Evolutionary conservation across 2,797 vertebrate genomes (phyloP).

Genomic region (Cynopterus sphinx): DNA sequence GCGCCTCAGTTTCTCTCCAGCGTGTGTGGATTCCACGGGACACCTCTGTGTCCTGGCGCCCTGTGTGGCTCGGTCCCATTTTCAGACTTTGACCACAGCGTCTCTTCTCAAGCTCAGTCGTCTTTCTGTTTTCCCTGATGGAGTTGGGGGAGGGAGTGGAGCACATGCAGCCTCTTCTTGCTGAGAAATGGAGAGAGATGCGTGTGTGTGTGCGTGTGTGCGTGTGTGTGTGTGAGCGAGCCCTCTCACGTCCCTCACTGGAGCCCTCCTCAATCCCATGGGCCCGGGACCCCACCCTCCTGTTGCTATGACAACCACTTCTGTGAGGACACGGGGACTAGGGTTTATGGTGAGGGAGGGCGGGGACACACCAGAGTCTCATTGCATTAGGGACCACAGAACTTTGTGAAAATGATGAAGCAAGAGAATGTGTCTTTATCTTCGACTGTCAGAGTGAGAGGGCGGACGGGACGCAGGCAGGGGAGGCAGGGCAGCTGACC

Average conservation of each 20-base stretch:
- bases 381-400: neutral
- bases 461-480: neutral
- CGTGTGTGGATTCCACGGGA: neutral
- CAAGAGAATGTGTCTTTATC: neutral
- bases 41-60: no score
- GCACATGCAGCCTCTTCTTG: neutral
- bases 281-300: neutral
- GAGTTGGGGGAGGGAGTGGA: neutral
- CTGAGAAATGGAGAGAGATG: neutral
- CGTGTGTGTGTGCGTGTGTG: neutral
- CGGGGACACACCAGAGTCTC: neutral
- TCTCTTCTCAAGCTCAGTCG: neutral
- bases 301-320: slow-evolving; percentile 34
- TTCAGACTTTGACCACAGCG: neutral
- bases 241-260: neutral
- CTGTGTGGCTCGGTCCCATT: neutral
- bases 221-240: rapidly evolving
- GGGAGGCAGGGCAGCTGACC: neutral
- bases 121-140: neutral
- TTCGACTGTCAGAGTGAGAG: neutral
- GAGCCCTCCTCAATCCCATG: neutral
- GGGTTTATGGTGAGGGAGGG: neutral
- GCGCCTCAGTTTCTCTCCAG: neutral
- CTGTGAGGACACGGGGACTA: neutral
- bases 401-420: neutral